Conservation (phyloP, 2,888 invertebrate species). For the Polydrusus tereticollis region DNA sequence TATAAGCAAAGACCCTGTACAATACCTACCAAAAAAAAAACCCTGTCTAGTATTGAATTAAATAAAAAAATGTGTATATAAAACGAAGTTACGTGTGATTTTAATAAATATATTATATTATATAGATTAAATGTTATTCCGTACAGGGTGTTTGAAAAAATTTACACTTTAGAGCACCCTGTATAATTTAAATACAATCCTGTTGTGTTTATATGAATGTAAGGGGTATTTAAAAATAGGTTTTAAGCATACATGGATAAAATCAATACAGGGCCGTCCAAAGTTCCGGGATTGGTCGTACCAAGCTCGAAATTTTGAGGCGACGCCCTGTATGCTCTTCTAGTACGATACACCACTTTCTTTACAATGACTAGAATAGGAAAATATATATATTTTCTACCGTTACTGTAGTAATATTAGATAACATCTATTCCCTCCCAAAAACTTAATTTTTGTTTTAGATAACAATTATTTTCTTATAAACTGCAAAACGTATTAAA, state of each 20-base stretch:
- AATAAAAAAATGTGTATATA: constrained; percentile 6
- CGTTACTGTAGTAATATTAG: background rate
- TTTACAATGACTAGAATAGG: background rate
- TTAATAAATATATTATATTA: too few relatives aligned
- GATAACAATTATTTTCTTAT: too few relatives aligned
- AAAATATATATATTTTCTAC: constrained; percentile 4
- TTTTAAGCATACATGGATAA: background rate
- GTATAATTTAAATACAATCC: background rate
- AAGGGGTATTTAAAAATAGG: background rate
- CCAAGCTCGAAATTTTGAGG: too few relatives aligned
- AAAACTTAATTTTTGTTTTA: too few relatives aligned
- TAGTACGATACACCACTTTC: background rate
- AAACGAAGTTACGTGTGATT: constrained; percentile 4
- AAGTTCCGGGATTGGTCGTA: too few relatives aligned
- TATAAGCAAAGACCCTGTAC: too few relatives aligned
- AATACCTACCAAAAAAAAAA: too few relatives aligned
- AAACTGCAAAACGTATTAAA: too few relatives aligned
- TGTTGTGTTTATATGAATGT: background rate
- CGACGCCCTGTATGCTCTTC: too few relatives aligned
- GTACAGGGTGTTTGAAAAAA: background rate
- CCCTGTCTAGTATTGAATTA: background rate
- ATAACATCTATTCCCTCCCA: background rate
- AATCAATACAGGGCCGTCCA: too few relatives aligned
- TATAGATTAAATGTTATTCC: background rate
- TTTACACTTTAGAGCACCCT: background rate